Evolutionary conservation across 2,113 vertebrate genomes (phyloP).

Genomic region (Micromys minutus): DNA sequence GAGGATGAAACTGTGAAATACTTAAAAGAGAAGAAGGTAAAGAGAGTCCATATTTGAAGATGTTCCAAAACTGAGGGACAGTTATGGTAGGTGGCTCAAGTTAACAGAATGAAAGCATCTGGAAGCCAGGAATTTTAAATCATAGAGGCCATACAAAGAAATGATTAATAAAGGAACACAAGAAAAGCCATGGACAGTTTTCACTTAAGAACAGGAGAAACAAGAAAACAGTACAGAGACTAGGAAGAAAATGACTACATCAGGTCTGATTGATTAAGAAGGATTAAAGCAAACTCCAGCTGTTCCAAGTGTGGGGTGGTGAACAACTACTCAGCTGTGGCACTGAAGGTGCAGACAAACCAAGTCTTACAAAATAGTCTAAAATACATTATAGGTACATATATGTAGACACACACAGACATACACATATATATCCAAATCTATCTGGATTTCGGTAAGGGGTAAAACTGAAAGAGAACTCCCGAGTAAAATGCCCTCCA

Average conservation of each 20-base stretch:
- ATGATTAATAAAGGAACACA: constrained; percentile 17
- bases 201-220: constrained; percentile 14
- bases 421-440: not conserved
- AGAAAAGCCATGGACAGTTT: constrained; percentile 1
- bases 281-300: constrained; percentile 53
- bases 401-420: constrained; percentile 35
- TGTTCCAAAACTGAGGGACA: constrained; percentile 59
- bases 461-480: constrained; percentile 56
- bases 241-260: constrained; percentile 55
- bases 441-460: constrained; percentile 53
- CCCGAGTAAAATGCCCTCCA: not conserved
- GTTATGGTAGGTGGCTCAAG: constrained; percentile 44
- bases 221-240: constrained; percentile 19
- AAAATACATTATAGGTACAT: constrained; percentile 50
- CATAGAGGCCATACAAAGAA: constrained; percentile 62
- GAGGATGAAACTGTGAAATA: constrained; percentile 74
- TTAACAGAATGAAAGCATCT: constrained; percentile 37
- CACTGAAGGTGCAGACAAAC: constrained; percentile 55
- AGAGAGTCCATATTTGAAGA: constrained; percentile 62
- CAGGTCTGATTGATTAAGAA: constrained; percentile 55
- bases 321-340: constrained; percentile 55
- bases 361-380: constrained; percentile 53
- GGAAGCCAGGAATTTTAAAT: constrained; percentile 37
- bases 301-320: constrained; percentile 46
- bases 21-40: constrained; percentile 65